phyloP scores from a whole-genome alignment of 2,113 vertebrate genomes.

The Litocranius walleri region DNA sequence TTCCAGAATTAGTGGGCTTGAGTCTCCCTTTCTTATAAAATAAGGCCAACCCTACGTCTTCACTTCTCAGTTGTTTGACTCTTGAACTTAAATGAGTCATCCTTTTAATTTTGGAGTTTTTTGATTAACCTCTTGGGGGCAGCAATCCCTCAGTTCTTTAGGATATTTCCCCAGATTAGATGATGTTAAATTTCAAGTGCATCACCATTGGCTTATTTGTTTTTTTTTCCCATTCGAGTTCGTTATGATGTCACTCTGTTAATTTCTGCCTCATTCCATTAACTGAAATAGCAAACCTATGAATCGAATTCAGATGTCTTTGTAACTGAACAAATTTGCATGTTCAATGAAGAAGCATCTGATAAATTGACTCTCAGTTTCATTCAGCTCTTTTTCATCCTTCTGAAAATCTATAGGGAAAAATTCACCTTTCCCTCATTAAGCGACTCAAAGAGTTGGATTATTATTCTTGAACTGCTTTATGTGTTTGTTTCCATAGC shows the following conservation, averaged over 20 bases:
- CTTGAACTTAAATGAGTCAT: not conserved
- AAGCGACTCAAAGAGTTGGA: not conserved
- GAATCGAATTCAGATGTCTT: conserved; percentile 21
- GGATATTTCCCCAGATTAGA: not conserved
- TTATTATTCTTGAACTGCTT: not conserved
- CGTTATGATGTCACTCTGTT: not conserved
- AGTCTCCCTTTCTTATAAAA: not conserved
- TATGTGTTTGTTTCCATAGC: not conserved
- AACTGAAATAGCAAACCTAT: not conserved
- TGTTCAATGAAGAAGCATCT: not conserved
- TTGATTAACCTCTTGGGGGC: conserved; percentile 73
- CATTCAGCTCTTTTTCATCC: conserved; percentile 1
- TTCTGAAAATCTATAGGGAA: not conserved
- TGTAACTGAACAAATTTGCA: not conserved
- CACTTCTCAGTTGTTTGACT: not conserved
- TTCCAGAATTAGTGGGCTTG: not conserved
- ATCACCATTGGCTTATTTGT: not conserved
- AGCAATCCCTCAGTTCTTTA: conserved; percentile 65
- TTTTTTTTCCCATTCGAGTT: not conserved
- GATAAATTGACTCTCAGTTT: conserved; percentile 5
- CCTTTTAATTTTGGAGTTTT: not conserved
- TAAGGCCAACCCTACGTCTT: not conserved
- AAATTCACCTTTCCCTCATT: not conserved
- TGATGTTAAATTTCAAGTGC: not conserved
- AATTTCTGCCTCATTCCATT: not conserved